These are phyloP conservation scores for Bubo scandiacus DNA, from an alignment of 2,113 vertebrate genomes.

Conservation along the genomic window DNA sequence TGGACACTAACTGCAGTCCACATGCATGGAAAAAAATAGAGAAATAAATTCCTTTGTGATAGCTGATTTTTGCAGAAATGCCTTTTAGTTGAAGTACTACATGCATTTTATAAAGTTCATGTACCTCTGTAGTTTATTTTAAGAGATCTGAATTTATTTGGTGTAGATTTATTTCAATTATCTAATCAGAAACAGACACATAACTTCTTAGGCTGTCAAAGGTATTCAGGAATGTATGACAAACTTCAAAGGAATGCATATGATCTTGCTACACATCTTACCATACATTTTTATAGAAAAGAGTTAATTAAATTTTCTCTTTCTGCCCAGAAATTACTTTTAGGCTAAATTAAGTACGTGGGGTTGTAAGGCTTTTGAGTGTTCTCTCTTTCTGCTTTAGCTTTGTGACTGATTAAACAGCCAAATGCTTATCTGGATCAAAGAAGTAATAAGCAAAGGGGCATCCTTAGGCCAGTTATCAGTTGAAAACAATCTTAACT, in stretches of 20 bases:
- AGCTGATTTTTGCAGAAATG: slow-evolving; percentile 52
- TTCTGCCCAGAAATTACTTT: slow-evolving; percentile 64
- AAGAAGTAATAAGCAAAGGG: slow-evolving; percentile 44
- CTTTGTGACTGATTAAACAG: slow-evolving; percentile 29
- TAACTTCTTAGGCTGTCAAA: slow-evolving; percentile 59
- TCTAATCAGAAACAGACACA: slow-evolving; percentile 80
- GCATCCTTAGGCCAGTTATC: slow-evolving; percentile 15
- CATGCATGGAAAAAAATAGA: not conserved
- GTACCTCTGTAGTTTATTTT: slow-evolving; percentile 66
- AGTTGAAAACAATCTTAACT: not conserved
- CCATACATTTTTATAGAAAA: slow-evolving; percentile 66
- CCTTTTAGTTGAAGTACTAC: slow-evolving; percentile 48
- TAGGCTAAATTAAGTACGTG: slow-evolving; percentile 14
- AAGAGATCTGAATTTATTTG: slow-evolving; percentile 71
- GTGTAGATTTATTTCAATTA: slow-evolving; percentile 74
- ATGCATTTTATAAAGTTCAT: slow-evolving; percentile 58
- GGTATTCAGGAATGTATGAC: slow-evolving; percentile 73
- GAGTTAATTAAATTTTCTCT: slow-evolving; percentile 74
- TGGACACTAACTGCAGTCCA: not conserved
- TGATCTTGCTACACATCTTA: slow-evolving; percentile 66
- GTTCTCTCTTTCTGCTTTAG: not conserved
- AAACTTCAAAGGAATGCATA: slow-evolving; percentile 73
- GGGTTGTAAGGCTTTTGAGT: not conserved
- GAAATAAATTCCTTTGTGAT: slow-evolving; percentile 30
- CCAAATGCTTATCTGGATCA: slow-evolving; percentile 57